These are phyloP conservation scores for Mionectes macconnelli DNA, from an alignment of 2,113 vertebrate species.

Conservation along the genomic window DNA sequence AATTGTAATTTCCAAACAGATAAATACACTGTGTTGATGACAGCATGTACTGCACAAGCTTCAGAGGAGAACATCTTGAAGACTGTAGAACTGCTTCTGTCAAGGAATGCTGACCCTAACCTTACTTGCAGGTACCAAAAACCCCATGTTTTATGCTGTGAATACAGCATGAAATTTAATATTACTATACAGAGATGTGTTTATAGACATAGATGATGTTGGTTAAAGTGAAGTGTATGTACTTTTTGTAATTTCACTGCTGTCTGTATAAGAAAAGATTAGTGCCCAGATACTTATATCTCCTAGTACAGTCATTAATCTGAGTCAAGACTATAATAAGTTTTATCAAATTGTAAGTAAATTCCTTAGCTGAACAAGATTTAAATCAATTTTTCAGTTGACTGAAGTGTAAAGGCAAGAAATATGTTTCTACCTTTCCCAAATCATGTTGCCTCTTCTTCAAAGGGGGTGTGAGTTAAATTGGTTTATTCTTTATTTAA, in stretches of 20 bases:
- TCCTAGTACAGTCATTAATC: neutral
- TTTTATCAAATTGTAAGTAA: neutral
- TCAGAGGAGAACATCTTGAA: conserved; percentile 83
- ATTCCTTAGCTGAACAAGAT: neutral
- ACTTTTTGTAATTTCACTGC: neutral
- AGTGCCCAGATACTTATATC: neutral
- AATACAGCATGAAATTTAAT: neutral
- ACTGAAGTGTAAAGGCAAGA: neutral
- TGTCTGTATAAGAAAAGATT: neutral
- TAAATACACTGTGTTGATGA: conserved; percentile 87
- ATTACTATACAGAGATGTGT: neutral
- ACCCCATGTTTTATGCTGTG: neutral
- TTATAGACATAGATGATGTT: neutral
- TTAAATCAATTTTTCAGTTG: neutral
- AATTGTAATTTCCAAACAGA: conserved; percentile 73
- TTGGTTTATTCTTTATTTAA: neutral
- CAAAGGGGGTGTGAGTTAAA: neutral
- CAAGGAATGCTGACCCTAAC: conserved; percentile 90
- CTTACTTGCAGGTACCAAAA: conserved; percentile 81
- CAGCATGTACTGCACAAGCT: conserved; percentile 80
- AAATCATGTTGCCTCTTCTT: neutral
- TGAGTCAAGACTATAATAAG: neutral
- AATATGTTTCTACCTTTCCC: neutral
- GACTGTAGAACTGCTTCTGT: conserved; percentile 90
- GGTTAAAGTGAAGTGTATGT: neutral